Conservation (phyloP, 2,797 vertebrate genomes). For the Ficedula albicollis region DNA sequence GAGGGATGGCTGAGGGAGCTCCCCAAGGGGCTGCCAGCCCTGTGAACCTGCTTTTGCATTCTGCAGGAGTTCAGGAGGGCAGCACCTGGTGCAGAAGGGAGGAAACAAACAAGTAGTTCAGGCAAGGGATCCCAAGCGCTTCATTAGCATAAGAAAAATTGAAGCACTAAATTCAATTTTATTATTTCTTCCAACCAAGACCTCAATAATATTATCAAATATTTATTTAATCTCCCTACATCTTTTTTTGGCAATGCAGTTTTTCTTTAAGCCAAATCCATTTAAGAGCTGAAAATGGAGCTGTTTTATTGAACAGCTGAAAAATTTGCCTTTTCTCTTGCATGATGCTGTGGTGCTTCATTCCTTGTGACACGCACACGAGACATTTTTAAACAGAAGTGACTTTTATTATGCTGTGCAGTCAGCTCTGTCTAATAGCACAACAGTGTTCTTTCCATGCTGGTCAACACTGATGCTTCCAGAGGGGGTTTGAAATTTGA, state of each 20-base stretch:
- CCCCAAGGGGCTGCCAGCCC: neutral
- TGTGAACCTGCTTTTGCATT: neutral
- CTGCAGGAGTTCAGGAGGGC: neutral
- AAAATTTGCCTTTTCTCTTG: neutral
- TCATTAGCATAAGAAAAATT: neutral
- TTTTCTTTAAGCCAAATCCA: neutral
- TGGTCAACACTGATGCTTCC: neutral
- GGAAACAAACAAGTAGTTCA: neutral
- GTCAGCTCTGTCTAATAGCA: neutral
- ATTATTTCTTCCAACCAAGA: neutral
- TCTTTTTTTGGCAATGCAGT: neutral
- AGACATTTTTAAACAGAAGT: neutral
- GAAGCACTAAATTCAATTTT: neutral
- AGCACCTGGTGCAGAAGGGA: neutral
- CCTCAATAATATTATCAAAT: neutral
- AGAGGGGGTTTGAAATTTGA: conserved; percentile 24
- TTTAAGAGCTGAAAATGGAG: neutral
- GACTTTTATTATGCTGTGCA: neutral
- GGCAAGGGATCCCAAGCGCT: neutral
- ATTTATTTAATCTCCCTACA: neutral
- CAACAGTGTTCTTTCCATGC: neutral
- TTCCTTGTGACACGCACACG: neutral
- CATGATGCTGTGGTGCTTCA: neutral
- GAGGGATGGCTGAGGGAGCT: neutral
- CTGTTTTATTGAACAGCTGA: neutral